Evolutionary conservation across 2,888 invertebrate genomes (phyloP).

Genomic region (Leptinotarsa haldemani): DNA sequence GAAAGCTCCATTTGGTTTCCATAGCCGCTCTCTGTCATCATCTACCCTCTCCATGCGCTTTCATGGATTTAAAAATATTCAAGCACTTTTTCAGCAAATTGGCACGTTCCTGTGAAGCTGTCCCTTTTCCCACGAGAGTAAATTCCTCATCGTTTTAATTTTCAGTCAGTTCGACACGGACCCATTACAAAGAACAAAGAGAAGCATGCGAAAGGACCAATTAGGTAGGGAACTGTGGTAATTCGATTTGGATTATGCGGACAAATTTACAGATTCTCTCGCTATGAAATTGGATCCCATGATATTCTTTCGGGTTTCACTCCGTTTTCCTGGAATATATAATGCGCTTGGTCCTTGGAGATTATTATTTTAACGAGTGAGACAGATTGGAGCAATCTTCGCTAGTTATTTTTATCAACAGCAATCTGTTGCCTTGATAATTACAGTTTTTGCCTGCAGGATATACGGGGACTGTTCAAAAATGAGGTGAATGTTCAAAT

Average conservation of each 20-base stretch:
- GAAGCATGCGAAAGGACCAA: neutral
- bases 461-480: too few relatives aligned
- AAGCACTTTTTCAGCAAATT: neutral
- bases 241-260: neutral
- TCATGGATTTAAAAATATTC: neutral
- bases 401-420: too few relatives aligned
- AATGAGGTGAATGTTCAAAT: too few relatives aligned
- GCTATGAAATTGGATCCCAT: neutral
- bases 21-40: too few relatives aligned
- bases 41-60: too few relatives aligned
- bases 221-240: neutral
- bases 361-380: neutral
- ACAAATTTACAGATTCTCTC: neutral
- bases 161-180: neutral
- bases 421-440: too few relatives aligned
- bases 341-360: neutral
- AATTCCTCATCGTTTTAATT: neutral
- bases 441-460: too few relatives aligned
- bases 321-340: neutral
- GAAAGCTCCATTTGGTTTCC: too few relatives aligned
- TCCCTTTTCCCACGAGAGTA: neutral
- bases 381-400: neutral
- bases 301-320: neutral
- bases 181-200: neutral
- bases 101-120: neutral